Conservation (phyloP, 2,888 invertebrate genomes). For the Drosophila suboccidentalis region DNA sequence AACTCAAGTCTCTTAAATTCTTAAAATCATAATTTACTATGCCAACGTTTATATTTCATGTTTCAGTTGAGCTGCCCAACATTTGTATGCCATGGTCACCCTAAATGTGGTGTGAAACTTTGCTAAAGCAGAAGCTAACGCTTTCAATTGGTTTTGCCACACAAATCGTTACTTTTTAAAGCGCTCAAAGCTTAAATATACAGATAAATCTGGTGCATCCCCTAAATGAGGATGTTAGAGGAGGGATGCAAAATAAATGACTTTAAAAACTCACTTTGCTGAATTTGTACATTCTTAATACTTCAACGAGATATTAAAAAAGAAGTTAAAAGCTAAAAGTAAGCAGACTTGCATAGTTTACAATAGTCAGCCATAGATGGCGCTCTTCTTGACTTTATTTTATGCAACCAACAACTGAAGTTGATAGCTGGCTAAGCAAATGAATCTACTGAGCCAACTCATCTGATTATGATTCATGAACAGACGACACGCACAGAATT, state of each 20-base stretch:
- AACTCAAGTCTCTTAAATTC: not conserved
- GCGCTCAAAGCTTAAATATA: not conserved
- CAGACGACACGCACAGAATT: slow-evolving; percentile 47
- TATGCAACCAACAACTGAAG: not conserved
- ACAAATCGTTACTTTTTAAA: not conserved
- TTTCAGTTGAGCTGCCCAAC: not conserved
- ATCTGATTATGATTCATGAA: slow-evolving; percentile 42
- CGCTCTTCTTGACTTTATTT: not conserved
- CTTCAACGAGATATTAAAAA: not conserved
- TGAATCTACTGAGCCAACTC: slow-evolving; percentile 18
- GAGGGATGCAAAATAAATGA: no score
- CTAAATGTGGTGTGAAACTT: slow-evolving; percentile 36
- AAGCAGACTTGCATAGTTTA: not conserved
- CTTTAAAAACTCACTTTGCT: not conserved
- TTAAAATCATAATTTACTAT: not conserved
- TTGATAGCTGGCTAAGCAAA: not conserved
- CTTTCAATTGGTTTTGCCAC: slow-evolving; percentile 1
- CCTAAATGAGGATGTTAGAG: no score
- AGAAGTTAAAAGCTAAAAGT: no score
- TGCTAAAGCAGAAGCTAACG: slow-evolving; percentile 7
- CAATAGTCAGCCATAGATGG: not conserved
- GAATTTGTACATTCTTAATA: no score
- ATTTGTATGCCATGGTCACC: slow-evolving; percentile 36
- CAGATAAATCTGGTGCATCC: not conserved
- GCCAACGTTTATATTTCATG: not conserved